phyloP scores from a whole-genome alignment of 2,888 invertebrate species.

The Linyphia triangularis region DNA sequence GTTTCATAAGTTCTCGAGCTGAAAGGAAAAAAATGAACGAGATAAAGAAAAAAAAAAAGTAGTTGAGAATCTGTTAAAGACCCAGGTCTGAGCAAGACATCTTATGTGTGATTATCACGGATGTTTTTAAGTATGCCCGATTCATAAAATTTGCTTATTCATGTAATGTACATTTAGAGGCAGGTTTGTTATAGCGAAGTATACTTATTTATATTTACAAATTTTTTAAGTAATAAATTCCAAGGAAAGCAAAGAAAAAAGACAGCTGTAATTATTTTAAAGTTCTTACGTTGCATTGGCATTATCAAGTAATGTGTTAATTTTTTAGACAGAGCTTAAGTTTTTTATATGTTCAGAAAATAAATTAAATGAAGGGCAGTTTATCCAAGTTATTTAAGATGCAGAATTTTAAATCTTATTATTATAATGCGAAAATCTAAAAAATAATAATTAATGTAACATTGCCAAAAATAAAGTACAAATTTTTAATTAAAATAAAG shows the following conservation, averaged over 20 bases:
- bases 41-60: neutral
- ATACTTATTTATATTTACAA: neutral
- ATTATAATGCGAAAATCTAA: too few relatives aligned
- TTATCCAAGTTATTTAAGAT: too few relatives aligned
- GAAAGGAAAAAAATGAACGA: neutral
- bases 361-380: too few relatives aligned
- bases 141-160: neutral
- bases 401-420: too few relatives aligned
- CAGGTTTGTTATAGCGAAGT: neutral
- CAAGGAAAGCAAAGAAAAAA: neutral
- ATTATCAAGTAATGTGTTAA: too few relatives aligned
- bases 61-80: neutral
- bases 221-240: neutral
- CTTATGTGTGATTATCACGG: neutral
- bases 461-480: too few relatives aligned
- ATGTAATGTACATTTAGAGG: neutral
- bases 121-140: neutral
- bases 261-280: neutral
- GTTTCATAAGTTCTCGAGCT: constrained; percentile 45
- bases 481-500: too few relatives aligned
- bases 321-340: too few relatives aligned
- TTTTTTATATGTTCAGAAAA: too few relatives aligned
- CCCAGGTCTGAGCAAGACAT: neutral
- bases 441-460: too few relatives aligned
- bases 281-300: too few relatives aligned